Conservation (phyloP, 1,140 invertebrate species). For the Sminthurides bifidus region DNA sequence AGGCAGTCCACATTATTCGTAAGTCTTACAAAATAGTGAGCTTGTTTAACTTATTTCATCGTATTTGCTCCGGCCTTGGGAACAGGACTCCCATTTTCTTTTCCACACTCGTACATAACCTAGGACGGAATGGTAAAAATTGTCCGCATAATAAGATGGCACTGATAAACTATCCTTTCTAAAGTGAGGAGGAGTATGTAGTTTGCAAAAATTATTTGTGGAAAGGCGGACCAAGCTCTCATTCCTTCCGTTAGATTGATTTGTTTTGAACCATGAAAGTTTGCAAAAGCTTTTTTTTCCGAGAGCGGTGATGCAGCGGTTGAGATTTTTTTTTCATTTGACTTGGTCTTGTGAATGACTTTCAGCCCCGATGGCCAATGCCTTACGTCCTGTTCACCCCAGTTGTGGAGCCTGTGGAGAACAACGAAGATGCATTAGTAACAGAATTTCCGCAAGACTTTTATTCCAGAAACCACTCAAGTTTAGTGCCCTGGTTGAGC, state of each 20-base stretch:
- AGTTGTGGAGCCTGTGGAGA: conserved; percentile 6
- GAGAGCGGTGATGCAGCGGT: neutral
- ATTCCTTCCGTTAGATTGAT: too few relatives aligned
- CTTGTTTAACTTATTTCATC: too few relatives aligned
- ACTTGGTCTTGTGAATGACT: neutral
- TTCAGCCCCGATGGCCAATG: conserved; percentile 6
- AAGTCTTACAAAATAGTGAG: neutral
- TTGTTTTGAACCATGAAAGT: too few relatives aligned
- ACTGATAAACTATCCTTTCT: too few relatives aligned
- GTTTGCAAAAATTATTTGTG: too few relatives aligned
- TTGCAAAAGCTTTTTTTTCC: neutral
- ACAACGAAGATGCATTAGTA: neutral
- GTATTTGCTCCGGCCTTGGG: too few relatives aligned
- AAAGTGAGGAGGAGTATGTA: too few relatives aligned
- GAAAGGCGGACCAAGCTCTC: too few relatives aligned
- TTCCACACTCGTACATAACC: too few relatives aligned
- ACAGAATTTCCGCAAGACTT: neutral
- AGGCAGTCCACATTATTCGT: conserved; percentile 16
- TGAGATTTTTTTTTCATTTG: neutral
- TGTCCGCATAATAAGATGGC: neutral
- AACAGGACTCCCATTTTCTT: too few relatives aligned
- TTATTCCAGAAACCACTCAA: conserved; percentile 1
- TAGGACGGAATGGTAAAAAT: too few relatives aligned
- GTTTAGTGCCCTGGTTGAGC: conserved; percentile 13
- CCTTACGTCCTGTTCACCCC: conserved; percentile 17